Base-by-base conservation (phyloP, 2,113 vertebrate genomes). In the Stigmatopora nigra region DNA sequence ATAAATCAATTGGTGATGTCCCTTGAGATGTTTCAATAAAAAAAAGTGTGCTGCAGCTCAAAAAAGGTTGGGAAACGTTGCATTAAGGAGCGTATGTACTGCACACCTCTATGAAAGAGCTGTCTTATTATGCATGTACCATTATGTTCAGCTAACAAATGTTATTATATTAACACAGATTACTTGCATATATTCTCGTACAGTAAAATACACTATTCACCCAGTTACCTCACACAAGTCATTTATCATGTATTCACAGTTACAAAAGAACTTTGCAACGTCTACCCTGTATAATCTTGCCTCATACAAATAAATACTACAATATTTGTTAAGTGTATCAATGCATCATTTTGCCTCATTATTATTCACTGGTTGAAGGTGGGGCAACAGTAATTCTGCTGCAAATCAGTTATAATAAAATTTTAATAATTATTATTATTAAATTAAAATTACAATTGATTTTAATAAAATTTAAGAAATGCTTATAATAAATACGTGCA, bases 231-330 rank as follows among this genome's bases (percentile, higher is more conserved):
- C 17, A 52, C 36, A 61, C 57, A 75, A 71, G 41, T 67, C 25
- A 52, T 79, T 76, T 80, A 82, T 56, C 31, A 83, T 83, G 25
- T 41, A 5, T 45, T 61, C 12, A 31, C 52, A 63, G 63, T 71
- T 68, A 64, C 57, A 19, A 17, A n/a, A 35, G 16, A 59, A 19
- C 57, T 59, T 59, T 36, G 35, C 7, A 31, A 57, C 55, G 31
- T 59, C 4, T 22, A 5, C 13, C 1, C 4, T 36, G 16, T 59
- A 38, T 60, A 19, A 41, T 60, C 41, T 44, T 61, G 59, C 11
- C 19, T 45, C 19, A 45, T 38, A 22, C 41, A 45, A 61, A 61
- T 61, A 61, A 61, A 9, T 12, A 14, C 58, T 14, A 19, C 17
- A 61, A 45, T 8, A 13, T 20, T 45, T 13, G 38, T 45, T n/a